phyloP scores from a whole-genome alignment of 1,140 invertebrate species.

The Sycophaga agraensis region DNA sequence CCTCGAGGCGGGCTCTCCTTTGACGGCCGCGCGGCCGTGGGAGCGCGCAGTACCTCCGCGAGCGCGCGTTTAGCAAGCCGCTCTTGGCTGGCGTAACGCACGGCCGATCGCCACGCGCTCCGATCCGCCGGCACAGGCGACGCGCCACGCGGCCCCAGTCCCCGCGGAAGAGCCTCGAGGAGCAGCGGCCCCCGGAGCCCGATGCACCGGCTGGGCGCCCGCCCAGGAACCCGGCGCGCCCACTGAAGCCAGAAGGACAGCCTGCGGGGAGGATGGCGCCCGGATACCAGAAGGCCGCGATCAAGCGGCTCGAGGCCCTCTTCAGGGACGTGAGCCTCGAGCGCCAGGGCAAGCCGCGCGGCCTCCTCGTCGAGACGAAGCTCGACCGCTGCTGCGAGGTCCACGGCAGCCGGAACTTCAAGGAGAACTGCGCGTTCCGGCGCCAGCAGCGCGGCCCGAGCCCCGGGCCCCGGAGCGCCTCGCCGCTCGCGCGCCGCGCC shows the following conservation, averaged over 20 bases:
- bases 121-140: too few species aligned
- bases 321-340: slow-evolving; percentile 68
- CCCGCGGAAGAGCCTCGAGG: too few species aligned
- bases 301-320: slow-evolving; percentile 70
- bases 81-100: slow-evolving; percentile 36
- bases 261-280: slow-evolving; percentile 17
- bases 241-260: too few species aligned
- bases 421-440: slow-evolving; percentile 58
- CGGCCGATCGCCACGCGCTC: slow-evolving; percentile 32
- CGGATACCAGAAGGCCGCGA: slow-evolving; percentile 63
- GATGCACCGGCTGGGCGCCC: too few species aligned
- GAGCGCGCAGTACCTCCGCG: slow-evolving; percentile 48
- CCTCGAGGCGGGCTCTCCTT: slow-evolving; percentile 34
- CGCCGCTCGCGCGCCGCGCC: slow-evolving; percentile 56
- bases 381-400: slow-evolving; percentile 66
- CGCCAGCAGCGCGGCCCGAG: too few species aligned
- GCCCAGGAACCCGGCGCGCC: too few species aligned
- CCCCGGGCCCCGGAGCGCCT: too few species aligned
- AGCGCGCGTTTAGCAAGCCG: slow-evolving; percentile 47
- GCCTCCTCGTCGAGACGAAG: slow-evolving; percentile 57
- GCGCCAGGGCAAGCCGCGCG: slow-evolving; percentile 49
- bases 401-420: slow-evolving; percentile 68
- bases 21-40: slow-evolving; percentile 23
- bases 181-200: too few species aligned
- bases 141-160: too few species aligned